Conservation (phyloP, 2,797 vertebrate genomes). For the Ctenopoma multispine region DNA sequence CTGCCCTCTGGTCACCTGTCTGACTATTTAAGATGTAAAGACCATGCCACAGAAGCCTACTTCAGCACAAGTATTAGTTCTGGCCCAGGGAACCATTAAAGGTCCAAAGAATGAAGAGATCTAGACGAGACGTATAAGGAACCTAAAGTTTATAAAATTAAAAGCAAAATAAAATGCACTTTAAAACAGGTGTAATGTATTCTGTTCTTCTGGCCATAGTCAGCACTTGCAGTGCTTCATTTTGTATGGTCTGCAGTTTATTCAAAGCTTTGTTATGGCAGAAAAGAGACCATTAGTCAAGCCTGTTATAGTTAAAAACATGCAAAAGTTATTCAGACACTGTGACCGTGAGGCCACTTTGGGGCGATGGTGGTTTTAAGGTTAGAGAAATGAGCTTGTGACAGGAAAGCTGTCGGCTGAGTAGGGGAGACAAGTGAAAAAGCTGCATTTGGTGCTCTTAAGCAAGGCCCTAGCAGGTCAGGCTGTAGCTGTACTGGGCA, state of each 20-base stretch:
- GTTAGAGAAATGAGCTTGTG: neutral
- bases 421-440: neutral
- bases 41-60: slow-evolving; percentile 15
- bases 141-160: slow-evolving; percentile 27
- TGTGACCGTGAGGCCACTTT: neutral
- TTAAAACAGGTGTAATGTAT: slow-evolving; percentile 31
- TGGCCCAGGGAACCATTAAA: slow-evolving; percentile 14
- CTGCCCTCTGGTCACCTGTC: slow-evolving; percentile 11
- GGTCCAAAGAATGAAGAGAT: slow-evolving; percentile 12
- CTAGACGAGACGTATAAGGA: neutral
- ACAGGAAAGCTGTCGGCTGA: neutral
- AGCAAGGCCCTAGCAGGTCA: too few relatives aligned
- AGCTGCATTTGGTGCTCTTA: neutral
- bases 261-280: slow-evolving; percentile 32
- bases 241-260: slow-evolving; percentile 41
- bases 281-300: slow-evolving; percentile 25
- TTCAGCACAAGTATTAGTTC: slow-evolving; percentile 16
- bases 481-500: too few relatives aligned
- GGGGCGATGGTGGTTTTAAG: neutral
- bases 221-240: slow-evolving; percentile 34
- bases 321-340: slow-evolving; percentile 16
- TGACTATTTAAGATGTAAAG: neutral
- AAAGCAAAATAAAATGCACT: slow-evolving; percentile 23
- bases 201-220: slow-evolving; percentile 20
- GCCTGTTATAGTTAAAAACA: slow-evolving; percentile 20